Evolutionary conservation across 2,113 vertebrate species (phyloP).

Genomic region (Sphyrna mokarran): DNA sequence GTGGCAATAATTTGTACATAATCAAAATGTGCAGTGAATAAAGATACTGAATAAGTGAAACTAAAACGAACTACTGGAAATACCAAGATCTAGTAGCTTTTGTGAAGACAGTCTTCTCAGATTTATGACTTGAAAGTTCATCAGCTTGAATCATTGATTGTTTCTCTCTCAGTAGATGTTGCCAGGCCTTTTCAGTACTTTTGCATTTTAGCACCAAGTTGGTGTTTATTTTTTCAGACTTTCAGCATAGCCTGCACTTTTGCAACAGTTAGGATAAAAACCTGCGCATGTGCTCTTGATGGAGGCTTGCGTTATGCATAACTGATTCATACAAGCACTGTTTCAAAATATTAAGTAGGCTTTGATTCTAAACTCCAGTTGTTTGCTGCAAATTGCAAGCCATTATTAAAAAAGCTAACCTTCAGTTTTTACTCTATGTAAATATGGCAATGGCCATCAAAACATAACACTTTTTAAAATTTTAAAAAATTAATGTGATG

Average conservation of each 20-base stretch:
- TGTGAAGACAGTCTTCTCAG: background rate
- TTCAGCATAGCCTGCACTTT: background rate
- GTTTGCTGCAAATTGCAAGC: background rate
- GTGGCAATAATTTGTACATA: background rate
- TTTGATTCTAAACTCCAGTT: background rate
- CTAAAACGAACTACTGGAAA: background rate
- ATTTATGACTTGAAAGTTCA: background rate
- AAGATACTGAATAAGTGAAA: background rate
- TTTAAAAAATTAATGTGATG: background rate
- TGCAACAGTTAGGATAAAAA: background rate
- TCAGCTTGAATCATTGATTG: background rate
- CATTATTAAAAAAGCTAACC: background rate
- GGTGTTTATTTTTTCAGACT: background rate
- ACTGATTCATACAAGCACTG: background rate
- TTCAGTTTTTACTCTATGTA: background rate
- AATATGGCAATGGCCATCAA: background rate
- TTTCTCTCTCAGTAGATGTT: background rate
- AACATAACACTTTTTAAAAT: background rate
- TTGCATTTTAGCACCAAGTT: no score
- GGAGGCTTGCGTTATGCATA: background rate
- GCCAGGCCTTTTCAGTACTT: no score
- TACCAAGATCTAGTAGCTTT: background rate
- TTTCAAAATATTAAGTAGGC: background rate
- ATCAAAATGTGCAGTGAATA: background rate
- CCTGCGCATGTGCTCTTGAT: background rate